Conservation (phyloP, 2,888 invertebrate genomes). For the Tanypteryx hageni region DNA sequence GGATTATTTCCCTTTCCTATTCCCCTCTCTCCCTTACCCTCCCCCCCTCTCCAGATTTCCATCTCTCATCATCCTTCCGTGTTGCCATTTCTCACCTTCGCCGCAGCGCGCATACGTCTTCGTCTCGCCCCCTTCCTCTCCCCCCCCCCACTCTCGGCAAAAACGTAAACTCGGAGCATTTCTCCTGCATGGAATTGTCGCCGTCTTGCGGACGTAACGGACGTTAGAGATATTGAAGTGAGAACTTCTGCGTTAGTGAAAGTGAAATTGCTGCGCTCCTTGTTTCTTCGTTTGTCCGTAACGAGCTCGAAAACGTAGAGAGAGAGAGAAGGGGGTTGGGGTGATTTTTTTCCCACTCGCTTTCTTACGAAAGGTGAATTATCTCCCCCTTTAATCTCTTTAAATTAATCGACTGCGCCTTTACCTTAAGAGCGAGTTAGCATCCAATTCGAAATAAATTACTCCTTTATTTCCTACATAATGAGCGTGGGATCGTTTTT, state of each 20-base stretch:
- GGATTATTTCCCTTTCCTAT: too few relatives aligned
- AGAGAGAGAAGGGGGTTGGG: neutral
- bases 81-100: neutral
- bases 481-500: neutral
- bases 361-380: slow-evolving; percentile 16
- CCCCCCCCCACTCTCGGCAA: neutral
- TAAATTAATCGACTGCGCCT: neutral
- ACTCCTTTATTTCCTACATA: neutral
- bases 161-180: neutral
- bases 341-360: neutral
- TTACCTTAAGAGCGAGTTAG: neutral
- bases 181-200: slow-evolving; percentile 18
- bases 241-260: slow-evolving; percentile 8
- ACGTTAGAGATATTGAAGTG: slow-evolving; percentile 17
- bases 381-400: slow-evolving; percentile 5
- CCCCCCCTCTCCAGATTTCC: neutral
- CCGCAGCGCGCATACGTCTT: neutral
- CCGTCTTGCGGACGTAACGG: neutral
- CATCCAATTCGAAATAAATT: slow-evolving; percentile 14
- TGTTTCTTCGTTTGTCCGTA: slow-evolving; percentile 23
- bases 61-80: neutral
- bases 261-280: slow-evolving; percentile 9
- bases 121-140: neutral
- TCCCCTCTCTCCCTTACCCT: too few relatives aligned
- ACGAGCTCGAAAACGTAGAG: neutral